Conservation (phyloP, 2,888 invertebrate species). For the Glaucopsyche alexis region DNA sequence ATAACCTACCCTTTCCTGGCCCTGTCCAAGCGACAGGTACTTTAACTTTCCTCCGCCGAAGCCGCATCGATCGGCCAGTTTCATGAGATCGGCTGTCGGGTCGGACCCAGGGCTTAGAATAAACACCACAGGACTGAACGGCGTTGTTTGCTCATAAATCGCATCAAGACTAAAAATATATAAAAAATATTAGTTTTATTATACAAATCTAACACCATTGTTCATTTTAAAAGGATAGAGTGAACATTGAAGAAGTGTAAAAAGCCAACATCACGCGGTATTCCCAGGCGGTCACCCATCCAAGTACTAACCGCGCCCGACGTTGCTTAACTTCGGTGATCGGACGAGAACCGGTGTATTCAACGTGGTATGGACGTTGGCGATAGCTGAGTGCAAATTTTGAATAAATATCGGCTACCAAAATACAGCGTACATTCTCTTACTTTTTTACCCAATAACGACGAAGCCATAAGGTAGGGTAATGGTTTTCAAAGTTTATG, state of each 20-base stretch:
- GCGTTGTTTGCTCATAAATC: constrained; percentile 91
- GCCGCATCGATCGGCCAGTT: constrained; percentile 85
- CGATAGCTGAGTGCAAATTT: background rate
- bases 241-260: background rate
- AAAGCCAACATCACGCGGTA: constrained; percentile 28
- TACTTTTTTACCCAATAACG: too few relatives aligned
- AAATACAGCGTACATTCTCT: too few relatives aligned
- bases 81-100: constrained; percentile 92
- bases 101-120: constrained; percentile 97
- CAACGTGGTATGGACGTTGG: constrained; percentile 38
- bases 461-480: too few relatives aligned
- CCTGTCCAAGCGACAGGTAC: constrained; percentile 95
- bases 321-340: constrained; percentile 51
- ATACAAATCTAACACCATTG: too few relatives aligned
- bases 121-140: constrained; percentile 93
- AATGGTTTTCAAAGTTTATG: too few relatives aligned
- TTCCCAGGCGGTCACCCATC: constrained; percentile 50
- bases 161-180: constrained; percentile 84
- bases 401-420: too few relatives aligned
- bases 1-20: constrained; percentile 88
- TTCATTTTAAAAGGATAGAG: too few relatives aligned
- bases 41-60: constrained; percentile 89
- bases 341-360: constrained; percentile 44
- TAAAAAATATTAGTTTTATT: background rate
- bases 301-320: constrained; percentile 60